phyloP scores from a whole-genome alignment of 2,888 invertebrate species.

The Drosophila algonquin region DNA sequence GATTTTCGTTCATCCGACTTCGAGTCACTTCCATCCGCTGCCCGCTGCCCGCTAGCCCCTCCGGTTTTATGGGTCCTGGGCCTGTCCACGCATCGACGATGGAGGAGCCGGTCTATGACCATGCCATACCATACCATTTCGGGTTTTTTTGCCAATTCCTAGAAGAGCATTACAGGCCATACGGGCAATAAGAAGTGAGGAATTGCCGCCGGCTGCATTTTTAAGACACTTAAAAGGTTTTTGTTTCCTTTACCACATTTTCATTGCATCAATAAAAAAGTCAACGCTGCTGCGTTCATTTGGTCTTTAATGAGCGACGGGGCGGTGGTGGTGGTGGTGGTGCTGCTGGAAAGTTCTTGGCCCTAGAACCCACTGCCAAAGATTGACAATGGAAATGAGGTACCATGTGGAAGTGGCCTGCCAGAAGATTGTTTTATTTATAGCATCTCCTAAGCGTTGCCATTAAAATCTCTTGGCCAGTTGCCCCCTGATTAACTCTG shows the following conservation, averaged over 20 bases:
- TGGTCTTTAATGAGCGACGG: slow-evolving; percentile 64
- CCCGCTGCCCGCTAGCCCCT: too few species aligned
- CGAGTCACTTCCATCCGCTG: too few species aligned
- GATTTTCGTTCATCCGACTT: not conserved
- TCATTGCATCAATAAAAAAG: slow-evolving; percentile 75
- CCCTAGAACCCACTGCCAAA: slow-evolving; percentile 8
- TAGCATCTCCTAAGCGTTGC: slow-evolving; percentile 75
- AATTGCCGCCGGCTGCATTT: slow-evolving; percentile 69
- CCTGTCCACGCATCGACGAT: slow-evolving; percentile 9
- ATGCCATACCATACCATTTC: slow-evolving; percentile 45
- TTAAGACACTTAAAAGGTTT: slow-evolving; percentile 48
- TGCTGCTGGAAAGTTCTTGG: slow-evolving; percentile 52
- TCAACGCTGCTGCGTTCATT: slow-evolving; percentile 44
- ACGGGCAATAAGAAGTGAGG: slow-evolving; percentile 56
- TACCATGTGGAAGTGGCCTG: slow-evolving; percentile 46
- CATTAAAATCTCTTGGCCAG: slow-evolving; percentile 62
- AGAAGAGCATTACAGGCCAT: slow-evolving; percentile 41
- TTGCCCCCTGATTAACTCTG: slow-evolving; percentile 19
- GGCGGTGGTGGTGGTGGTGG: not conserved
- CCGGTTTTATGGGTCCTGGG: slow-evolving; percentile 67
- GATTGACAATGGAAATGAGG: slow-evolving; percentile 77
- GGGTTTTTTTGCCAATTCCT: slow-evolving; percentile 64
- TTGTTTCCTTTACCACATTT: slow-evolving; percentile 54
- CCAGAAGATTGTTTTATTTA: slow-evolving; percentile 65
- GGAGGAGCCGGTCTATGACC: slow-evolving; percentile 19